Evolutionary conservation across 2,113 vertebrate genomes (phyloP), one percentile per base, ranked within the genome.

Genomic region (Mugil cephalus): DNA sequence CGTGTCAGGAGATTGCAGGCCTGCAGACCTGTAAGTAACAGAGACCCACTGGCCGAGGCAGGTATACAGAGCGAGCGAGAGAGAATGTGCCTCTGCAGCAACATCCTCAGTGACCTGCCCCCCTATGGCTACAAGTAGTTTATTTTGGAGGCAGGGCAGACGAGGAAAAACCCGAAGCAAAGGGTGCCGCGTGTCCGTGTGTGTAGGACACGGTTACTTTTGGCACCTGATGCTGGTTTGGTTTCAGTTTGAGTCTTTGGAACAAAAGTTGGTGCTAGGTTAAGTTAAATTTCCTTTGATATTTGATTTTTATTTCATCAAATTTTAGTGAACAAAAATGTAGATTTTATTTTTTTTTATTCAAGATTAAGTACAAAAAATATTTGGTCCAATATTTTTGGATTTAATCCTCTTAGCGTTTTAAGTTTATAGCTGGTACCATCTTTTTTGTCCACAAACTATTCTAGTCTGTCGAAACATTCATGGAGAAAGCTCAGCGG

Each of bases 1-100:
- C 95, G 92, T 95, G 96, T 96, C 95, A 95, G 66, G 90, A 86
- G 86, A 93, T 91, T 90, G 93, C 91, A 92, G 88, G 90, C 88
- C 74, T 84, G 84, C 91, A 92, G 95, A 95, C 94, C 95, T 96
- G 95, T 93, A 93, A 93, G 91, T 93, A 92, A 88, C 90, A 91
- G 82, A 93, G 87, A 92, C 87, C 86, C 91, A 90, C 92, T 90
- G 85, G 10, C 90, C 81, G 85, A 90, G 91, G 89, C 89, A 90
- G 92, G 89, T 85, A 89, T 86, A 91, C 21, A 40, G 69, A 65
- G 73, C 58, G 59, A 43, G 40, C 50, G 66, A 52, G 63, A 15
- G 65, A 74, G 85, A 90, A 86, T 87, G 77, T 90, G 87, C 88
- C 86, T 84, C 80, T 79, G 61, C 83, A 85, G 89, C 88, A 88